A percentile compares a stretch with the other conserved stretches of the same genome.
Conservation (phyloP, 1,140 invertebrate species). For the Potamilus streckersoni region DNA sequence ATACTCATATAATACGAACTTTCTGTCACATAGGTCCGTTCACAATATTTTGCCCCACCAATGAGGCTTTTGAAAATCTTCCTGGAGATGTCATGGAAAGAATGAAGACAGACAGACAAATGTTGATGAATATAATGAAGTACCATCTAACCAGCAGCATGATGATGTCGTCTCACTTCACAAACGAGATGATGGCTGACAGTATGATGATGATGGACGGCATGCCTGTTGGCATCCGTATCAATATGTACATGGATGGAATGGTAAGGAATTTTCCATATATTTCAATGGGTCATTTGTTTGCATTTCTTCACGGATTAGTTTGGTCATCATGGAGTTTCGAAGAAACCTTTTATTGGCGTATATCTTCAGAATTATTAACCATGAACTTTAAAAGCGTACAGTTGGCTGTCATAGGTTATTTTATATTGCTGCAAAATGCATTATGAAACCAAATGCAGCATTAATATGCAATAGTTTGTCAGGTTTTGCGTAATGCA, state of each 20-base stretch:
- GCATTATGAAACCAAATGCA: too few species aligned
- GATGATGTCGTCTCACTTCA: conserved; percentile 43
- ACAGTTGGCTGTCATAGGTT: background rate
- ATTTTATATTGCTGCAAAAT: too few species aligned
- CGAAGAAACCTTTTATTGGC: background rate
- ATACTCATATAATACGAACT: background rate
- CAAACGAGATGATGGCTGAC: conserved; percentile 52
- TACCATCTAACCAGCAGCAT: conserved; percentile 64
- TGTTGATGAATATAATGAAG: conserved; percentile 56
- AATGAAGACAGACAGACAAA: conserved; percentile 62
- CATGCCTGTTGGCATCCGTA: conserved; percentile 38
- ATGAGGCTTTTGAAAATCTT: conserved; percentile 80
- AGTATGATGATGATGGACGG: conserved; percentile 26
- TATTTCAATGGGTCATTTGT: background rate
- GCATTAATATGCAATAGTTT: too few species aligned
- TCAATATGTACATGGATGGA: conserved; percentile 56
- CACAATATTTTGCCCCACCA: conserved; percentile 88
- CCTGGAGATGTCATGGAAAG: conserved; percentile 72
- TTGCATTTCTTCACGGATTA: background rate
- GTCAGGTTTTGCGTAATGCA: too few species aligned
- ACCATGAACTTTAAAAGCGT: background rate
- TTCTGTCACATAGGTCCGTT: conserved; percentile 68
- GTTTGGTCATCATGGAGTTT: background rate
- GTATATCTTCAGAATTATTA: background rate
- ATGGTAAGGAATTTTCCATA: conserved; percentile 21